Percentiles rank a stretch among this genome's conserved stretches.
Conservation (phyloP, 2,113 vertebrate genomes). For the Tamias sibiricus region DNA sequence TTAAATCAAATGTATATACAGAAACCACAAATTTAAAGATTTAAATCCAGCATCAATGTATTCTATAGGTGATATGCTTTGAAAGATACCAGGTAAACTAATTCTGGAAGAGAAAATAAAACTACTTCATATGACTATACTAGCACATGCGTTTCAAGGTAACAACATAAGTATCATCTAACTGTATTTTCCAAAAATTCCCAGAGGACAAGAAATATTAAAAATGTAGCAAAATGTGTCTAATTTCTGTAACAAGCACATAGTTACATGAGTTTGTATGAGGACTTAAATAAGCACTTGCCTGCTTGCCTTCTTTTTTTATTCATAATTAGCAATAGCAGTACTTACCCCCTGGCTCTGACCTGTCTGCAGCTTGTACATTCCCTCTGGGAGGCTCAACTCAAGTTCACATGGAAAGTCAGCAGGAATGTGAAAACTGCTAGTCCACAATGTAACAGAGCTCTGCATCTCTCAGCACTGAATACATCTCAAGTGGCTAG, state of each 20-base stretch:
- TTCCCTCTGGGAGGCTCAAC: background rate
- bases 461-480: background rate
- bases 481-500: background rate
- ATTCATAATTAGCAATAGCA: background rate
- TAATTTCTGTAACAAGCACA: background rate
- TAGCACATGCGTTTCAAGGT: background rate
- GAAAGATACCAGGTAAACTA: conserved; percentile 22
- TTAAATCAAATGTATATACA: background rate
- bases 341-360: background rate
- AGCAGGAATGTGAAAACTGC: background rate
- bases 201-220: background rate
- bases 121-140: background rate
- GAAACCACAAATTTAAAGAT: conserved; percentile 25
- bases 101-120: conserved; percentile 24
- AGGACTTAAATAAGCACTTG: background rate
- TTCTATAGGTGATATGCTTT: background rate
- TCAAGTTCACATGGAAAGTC: background rate
- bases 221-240: background rate
- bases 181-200: background rate
- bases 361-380: background rate
- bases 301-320: background rate
- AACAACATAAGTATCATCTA: background rate
- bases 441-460: background rate
- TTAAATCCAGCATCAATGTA: conserved; percentile 7
- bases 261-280: background rate